Base-by-base conservation (phyloP, 2,888 invertebrate genomes). In the Chrysolina haemoptera region DNA sequence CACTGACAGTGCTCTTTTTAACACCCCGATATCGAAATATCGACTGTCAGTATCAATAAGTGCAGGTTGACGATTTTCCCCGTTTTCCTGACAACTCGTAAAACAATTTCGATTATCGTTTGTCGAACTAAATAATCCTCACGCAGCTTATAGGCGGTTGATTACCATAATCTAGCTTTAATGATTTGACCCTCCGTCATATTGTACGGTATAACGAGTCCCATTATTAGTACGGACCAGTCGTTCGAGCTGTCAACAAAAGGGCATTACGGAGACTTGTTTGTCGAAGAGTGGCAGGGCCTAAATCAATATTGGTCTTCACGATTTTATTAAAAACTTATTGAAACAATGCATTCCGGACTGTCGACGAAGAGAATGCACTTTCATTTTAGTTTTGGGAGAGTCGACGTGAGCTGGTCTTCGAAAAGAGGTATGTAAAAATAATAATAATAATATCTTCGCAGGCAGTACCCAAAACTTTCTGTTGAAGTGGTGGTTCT, bases 91-190 rank as follows among this genome's bases (percentile, higher is more conserved):
- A 53, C 53, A 20, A 12, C 20, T 20, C 18, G 16, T 18, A 53
- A 53, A 53, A 20, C 53, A 53, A 53, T 53, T 53, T 53, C 14
- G 59, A 59, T 59, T 14, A 22, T 27, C 59, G 59, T 35, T 35
- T 22, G 35, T 59, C n/a, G 59, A 27, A n/a, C 59, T 27, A 35
- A 59, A 59, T 59, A 59, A 59, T 59, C 59, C 59, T n/a, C 12
- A 22, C 46, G 65, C 11, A 16, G 62, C 46, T 63, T 50, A 50
- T 46, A 62, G 73, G 50, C 67, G 73, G 73, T 73, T 76, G 73
- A 70, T 76, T 76, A 73, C 70, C 73, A 73, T 73, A 73, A 76
- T 73, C 71, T 67, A 59, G 67, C 65, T 76, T 68, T 76, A 76
- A 72, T 41, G 75, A 70, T 68, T 69, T 71, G 71, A 75, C 70